Evolutionary conservation across 2,797 vertebrate genomes (phyloP).

Genomic region (Dendrocincla fuliginosa): DNA sequence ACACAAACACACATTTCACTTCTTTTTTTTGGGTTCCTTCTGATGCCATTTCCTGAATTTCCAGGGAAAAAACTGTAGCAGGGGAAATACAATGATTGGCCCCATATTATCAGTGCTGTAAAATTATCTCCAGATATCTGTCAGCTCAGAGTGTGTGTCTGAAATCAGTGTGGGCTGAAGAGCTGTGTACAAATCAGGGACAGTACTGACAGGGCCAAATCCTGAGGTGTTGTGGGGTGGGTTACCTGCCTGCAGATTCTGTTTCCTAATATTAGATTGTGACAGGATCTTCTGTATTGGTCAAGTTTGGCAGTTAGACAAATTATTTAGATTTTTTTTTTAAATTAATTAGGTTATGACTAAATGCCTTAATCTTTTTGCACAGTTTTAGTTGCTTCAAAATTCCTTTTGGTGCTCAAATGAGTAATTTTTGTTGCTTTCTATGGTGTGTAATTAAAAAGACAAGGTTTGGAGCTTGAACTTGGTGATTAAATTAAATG

Average conservation of each 20-base stretch:
- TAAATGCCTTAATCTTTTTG: neutral
- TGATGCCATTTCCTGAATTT: neutral
- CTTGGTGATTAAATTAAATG: slow-evolving; percentile 11
- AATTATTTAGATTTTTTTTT: neutral
- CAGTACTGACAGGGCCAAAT: neutral
- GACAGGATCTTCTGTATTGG: neutral
- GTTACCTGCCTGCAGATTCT: neutral
- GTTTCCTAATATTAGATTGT: neutral
- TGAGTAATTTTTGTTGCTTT: neutral
- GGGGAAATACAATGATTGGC: neutral
- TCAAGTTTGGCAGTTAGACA: neutral
- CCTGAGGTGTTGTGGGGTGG: neutral
- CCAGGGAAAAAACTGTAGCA: neutral
- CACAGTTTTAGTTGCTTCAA: neutral
- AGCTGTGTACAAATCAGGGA: neutral
- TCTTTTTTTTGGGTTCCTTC: neutral
- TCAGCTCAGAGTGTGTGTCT: neutral
- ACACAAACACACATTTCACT: neutral
- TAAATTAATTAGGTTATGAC: neutral
- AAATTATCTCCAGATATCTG: neutral
- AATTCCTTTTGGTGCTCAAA: neutral
- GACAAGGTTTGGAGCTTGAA: slow-evolving; percentile 9
- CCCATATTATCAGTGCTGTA: neutral
- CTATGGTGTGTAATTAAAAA: slow-evolving; percentile 5
- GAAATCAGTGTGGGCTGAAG: neutral